Evolutionary conservation across 2,797 vertebrate genomes (phyloP), one percentile per base, ranked within the genome.

Genomic region (Cryptoblepharus egeriae): DNA sequence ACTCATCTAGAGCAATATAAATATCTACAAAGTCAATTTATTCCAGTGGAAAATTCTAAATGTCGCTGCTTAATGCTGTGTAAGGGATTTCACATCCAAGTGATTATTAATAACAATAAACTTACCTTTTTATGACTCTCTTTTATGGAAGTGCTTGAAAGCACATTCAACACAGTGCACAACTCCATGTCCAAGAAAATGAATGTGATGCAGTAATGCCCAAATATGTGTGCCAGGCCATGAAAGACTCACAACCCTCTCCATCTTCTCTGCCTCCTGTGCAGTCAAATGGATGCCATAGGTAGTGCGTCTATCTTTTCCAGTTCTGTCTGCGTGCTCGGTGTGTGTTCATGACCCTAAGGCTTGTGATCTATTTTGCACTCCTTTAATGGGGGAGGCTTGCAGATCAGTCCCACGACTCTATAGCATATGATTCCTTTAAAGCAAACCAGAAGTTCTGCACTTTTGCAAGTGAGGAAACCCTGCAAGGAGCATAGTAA

Each of bases 1-100:
- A 18, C 45, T 42, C 13, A 63, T 52, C 35, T 26, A 72, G 42
- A 75, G 9, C 45, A 30, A 77, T 10, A 9, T 0, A 71, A 84
- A 64, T 35, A 52, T 55, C 65, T 68, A 70, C 42, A 42, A 78
- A 80, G 16, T 86, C 80, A 74, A 75, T 79, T 49, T 30, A 65
- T 52, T 67, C 6, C 84, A 79, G 58, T 45, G 68, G 24, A 77
- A 77, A 11, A 24, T 0, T 79, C 37, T 1, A 49, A 65, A 77
- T 20, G 49, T 1, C 5, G 22, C 45, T 81, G 61, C 72, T 39
- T 28, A 28, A 37, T 42, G 28, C 22, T 75, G 35, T 2, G 39
- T 9, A 42, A 79, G 12, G 32, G 20, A 30, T 75, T 42, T 6
- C 5, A 67, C 26, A 61, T 20, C 30, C 30, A 45, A 55, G 57